Base-by-base conservation (phyloP, 2,113 vertebrate genomes). In the Platycercus adscitus region DNA sequence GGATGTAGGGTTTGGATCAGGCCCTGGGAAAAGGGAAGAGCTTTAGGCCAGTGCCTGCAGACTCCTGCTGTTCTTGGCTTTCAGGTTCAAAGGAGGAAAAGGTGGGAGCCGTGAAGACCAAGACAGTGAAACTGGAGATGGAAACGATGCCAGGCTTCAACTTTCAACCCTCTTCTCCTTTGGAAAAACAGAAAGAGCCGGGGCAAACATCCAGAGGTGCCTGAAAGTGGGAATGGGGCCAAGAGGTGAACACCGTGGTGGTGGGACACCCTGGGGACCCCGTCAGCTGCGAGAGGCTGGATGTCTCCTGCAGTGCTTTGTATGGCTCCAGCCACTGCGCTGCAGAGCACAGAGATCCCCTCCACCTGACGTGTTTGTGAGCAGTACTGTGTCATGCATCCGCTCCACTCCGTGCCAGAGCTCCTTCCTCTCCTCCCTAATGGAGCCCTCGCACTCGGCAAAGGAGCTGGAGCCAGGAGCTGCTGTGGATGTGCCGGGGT, bases 401-500 rank as follows among this genome's bases (percentile, higher is more conserved):
- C 93, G 93, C 90, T 87, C n/a, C 52, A 56, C 76, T 81, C 69
- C 89, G 43, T 53, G 81, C 77, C 95, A 96, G 68, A 49, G 83
- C 41, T 86, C 21, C 18, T 5, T 7, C 12, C 10, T 63, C 6
- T 35, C 44, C 46, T 41, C 14, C 39, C 41, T 60, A 21, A 43
- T 5, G 26, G 66, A 94, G 60, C 72, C 65, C 33, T 88, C 0
- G 16, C 56, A 55, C 60, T 31, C 2, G 0, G 81, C 43, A 56
- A 29, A 84, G 84, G 47, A 92, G 39, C 70, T 5, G 41, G 68
- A 73, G 33, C 25, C 26, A 1, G 13, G 73, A 79, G 65, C 41
- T 47, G 81, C 52, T 5, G 0, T 0, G 7, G 75, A 52, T 71
- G 71, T 11, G 84, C 73, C 0, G 0, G 84, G 46, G 3, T 1